Percentiles rank a stretch among this genome's conserved stretches.
These are phyloP conservation scores for Liodrosophila aerea DNA, from an alignment of 2,888 invertebrate genomes.

Conservation along the genomic window DNA sequence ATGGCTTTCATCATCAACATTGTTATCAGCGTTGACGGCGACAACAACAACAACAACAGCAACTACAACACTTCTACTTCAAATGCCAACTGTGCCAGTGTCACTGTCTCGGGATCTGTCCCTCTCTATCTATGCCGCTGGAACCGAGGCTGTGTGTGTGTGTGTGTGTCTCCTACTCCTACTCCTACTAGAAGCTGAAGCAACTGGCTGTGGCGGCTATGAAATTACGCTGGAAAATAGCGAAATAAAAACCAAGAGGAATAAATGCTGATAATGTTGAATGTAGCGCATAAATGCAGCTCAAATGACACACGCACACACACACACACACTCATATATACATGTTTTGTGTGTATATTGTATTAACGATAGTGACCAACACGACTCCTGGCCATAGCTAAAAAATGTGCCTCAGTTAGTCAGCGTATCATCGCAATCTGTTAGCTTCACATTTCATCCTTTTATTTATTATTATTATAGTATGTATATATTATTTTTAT, in stretches of 20 bases:
- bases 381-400: no score
- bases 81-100: slow-evolving; percentile 1
- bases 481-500: no score
- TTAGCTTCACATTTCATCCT: no score
- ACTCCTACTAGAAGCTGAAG: no score
- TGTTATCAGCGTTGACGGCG: slow-evolving; percentile 64
- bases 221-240: slow-evolving; percentile 74
- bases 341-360: no score
- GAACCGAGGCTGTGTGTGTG: no score
- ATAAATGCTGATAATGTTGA: slow-evolving; percentile 76
- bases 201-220: slow-evolving; percentile 58
- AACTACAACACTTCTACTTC: slow-evolving; percentile 3
- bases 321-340: neutral
- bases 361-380: no score
- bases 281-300: slow-evolving; percentile 71
- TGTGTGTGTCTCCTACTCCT: slow-evolving; percentile 3
- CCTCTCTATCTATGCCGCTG: no score
- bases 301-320: slow-evolving; percentile 51
- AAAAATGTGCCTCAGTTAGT: no score
- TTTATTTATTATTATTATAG: no score
- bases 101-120: no score
- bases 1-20: slow-evolving; percentile 76
- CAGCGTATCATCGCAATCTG: no score
- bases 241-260: slow-evolving; percentile 70
- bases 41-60: slow-evolving; percentile 33